phyloP scores from a whole-genome alignment of 2,888 invertebrate genomes.

The Gari tellinella region DNA sequence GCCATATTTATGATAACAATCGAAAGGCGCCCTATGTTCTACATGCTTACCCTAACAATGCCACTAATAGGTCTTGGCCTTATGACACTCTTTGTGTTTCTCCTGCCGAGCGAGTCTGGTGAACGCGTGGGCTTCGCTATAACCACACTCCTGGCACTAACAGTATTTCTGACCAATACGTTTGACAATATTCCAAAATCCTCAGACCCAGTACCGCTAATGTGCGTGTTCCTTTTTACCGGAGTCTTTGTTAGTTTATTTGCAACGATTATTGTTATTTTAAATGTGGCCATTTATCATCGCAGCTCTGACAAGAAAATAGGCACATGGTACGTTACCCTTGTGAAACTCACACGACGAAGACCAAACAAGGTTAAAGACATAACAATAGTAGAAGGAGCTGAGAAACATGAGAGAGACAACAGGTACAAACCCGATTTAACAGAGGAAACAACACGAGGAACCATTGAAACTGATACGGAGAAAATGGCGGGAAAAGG shows the following conservation, averaged over 20 bases:
- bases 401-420: not conserved
- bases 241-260: not conserved
- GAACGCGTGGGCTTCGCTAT: too few relatives aligned
- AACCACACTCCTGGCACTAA: too few relatives aligned
- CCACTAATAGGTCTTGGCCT: constrained; percentile 4
- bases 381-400: not conserved
- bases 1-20: constrained; percentile 5
- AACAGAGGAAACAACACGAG: too few relatives aligned
- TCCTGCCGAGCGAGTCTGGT: too few relatives aligned
- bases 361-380: not conserved
- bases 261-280: not conserved
- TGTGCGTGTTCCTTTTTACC: too few relatives aligned
- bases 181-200: constrained; percentile 15
- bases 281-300: constrained; percentile 13
- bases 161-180: too few relatives aligned
- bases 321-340: not conserved
- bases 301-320: not conserved
- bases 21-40: constrained; percentile 2
- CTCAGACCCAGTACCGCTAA: constrained; percentile 8
- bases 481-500: not conserved
- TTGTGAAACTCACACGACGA: not conserved
- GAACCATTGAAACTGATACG: too few relatives aligned
- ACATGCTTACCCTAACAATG: constrained; percentile 3
- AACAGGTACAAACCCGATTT: not conserved
- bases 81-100: constrained; percentile 11